Evolutionary conservation across 2,113 vertebrate genomes (phyloP), one percentile per base, ranked within the genome.

Genomic region (Channa maculata): DNA sequence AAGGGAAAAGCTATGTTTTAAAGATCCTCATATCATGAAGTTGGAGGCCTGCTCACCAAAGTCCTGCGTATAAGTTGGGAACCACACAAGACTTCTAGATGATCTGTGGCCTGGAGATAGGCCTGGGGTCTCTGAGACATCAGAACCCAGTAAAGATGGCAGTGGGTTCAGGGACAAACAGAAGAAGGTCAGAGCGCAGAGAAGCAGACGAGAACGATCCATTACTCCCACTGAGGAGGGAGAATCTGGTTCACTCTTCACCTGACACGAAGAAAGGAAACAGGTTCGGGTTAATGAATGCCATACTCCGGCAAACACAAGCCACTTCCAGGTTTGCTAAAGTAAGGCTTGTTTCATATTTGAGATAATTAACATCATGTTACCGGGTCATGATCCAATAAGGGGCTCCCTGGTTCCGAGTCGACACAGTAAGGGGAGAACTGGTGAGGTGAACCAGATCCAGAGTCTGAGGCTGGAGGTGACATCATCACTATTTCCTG

Each of bases 361-460:
- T 8, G 4, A 13, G 11, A 46, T 9, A 46, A 46, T 46, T 24
- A 24, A 24, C 24, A 24, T 24, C 24, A 33, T 57, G 49, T 79
- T 92, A 98, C 98, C 96, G 95, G 97, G 34, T 97, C 96, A 12
- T 98, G 95, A 67, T 99, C 98, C 80, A 98, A 71, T 58, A 98
- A 91, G 0, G 98, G 98, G 81, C 98, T 99, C 75, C 96, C 96
- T 0, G 97, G 98, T 72, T 99, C 98, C 0, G 97, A 99, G 87
- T 99, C 98, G 11, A 99, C 95, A 64, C 96, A 98, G 90, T 96
- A 99, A 0, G 97, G 97, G 34, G 98, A 99, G 85, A 97, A 98
- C 75, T 96, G 96, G 43, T 93, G 94, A 60, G 96, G 96, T 14
- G 98, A 99, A 5, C 95, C 92, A 0, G 97, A 96, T 2, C 97